phyloP scores from a whole-genome alignment of 2,113 vertebrate species.

The Scytalopus superciliaris region DNA sequence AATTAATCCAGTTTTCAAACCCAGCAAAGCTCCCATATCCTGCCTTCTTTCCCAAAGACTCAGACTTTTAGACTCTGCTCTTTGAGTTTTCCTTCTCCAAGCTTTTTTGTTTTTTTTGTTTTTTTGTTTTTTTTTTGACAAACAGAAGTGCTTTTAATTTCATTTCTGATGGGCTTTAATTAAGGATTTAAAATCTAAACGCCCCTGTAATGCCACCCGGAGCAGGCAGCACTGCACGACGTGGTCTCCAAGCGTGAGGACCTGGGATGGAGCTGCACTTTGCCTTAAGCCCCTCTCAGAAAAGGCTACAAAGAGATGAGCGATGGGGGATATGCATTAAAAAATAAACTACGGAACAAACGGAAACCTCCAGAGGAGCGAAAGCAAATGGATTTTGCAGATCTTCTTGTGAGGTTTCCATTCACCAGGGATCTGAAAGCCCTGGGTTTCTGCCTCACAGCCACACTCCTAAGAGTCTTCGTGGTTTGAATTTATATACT shows the following conservation, averaged over 20 bases:
- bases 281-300: not conserved
- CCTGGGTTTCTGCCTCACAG: not conserved
- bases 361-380: constrained; percentile 1
- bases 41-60: not conserved
- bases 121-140: not conserved
- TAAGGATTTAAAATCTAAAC: not conserved
- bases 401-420: constrained; percentile 50
- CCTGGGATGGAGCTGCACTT: not conserved
- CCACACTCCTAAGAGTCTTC: constrained; percentile 32
- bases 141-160: not conserved
- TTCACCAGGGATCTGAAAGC: constrained; percentile 10
- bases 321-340: not conserved
- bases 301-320: not conserved
- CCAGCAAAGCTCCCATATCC: not conserved
- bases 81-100: not conserved
- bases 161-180: not conserved
- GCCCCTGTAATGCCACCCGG: not conserved
- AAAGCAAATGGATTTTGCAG: constrained; percentile 40
- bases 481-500: constrained; percentile 74
- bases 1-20: not conserved
- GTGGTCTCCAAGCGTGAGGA: not conserved
- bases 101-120: not conserved
- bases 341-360: constrained; percentile 29
- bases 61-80: not conserved
- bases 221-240: not conserved